Base-by-base conservation (phyloP, 64 coral and sea anemone species). In the Pocillopora verrucosa region DNA sequence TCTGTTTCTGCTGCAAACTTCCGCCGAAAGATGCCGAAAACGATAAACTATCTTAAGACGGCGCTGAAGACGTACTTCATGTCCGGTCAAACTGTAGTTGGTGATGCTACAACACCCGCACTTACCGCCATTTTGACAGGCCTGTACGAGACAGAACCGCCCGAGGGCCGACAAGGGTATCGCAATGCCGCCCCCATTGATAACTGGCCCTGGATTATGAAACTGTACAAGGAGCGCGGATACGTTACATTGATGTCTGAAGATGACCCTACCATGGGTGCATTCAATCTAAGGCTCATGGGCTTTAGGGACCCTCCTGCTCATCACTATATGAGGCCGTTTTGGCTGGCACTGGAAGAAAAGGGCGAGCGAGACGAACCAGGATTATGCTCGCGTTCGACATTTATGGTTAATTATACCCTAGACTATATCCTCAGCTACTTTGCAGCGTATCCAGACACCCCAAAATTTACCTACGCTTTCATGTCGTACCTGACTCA, bases 171-270 rank as follows among this genome's bases (percentile, higher is more conserved):
- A 34, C 91, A 91, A 38, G 91, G 86, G 15, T 92, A 77, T 51
- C 60, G 35, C n/a, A 83, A 74, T 11, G 90, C 64, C 36, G 74
- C 58, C 22, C 74, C 87, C 9, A 77, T 96, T 51, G 91, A 96
- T 88, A 73, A 88, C 37, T 96, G 94, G 94, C 93, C 93, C 59
- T 96, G 94, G 94, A 75, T 96, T 61, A 89, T 88, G 80, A 96
- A 90, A 64, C 56, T 65, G n/a, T 92, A 80, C 60, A 87, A 90
- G 58, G 65, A 82, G 6, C 57, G 24, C 35, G 94, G 94, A 60
- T 98, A 98, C 86, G 90, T 69, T 2, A 94, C 96, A 4, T 36
- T 98, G 24, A 87, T 74, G 41, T 67, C 89, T 1, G 96, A 98
- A 57, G 96, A 98, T 59, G 96, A 98, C 30, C 96, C 96, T 14